Percentiles rank a stretch among this genome's conserved stretches.
These are phyloP conservation scores for Plecotus auritus DNA, from an alignment of 2,113 vertebrate species.

Conservation along the genomic window DNA sequence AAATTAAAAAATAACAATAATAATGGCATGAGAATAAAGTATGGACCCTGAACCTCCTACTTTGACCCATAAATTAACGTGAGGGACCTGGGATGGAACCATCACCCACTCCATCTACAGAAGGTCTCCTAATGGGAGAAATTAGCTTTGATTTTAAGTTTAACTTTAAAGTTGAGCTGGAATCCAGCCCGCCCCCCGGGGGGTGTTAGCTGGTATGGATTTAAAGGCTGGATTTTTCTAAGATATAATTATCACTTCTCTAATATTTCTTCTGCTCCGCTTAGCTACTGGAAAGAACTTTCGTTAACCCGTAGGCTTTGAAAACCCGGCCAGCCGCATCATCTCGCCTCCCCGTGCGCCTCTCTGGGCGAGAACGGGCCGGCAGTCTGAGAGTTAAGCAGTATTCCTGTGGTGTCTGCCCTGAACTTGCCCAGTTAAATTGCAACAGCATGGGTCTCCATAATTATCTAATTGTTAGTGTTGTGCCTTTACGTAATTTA, in stretches of 20 bases:
- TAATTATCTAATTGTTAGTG: constrained; percentile 87
- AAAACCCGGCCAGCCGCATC: constrained; percentile 42
- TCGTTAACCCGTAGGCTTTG: constrained; percentile 72
- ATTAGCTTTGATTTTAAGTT: constrained; percentile 23
- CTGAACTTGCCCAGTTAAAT: constrained; percentile 83
- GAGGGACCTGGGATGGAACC: background rate
- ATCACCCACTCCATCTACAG: background rate
- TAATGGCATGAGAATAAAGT: background rate
- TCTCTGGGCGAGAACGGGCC: constrained; percentile 64
- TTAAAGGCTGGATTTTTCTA: constrained; percentile 63
- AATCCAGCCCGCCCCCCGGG: background rate
- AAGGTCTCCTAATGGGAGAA: constrained; percentile 19
- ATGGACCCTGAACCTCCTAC: background rate
- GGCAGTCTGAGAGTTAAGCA: constrained; percentile 80
- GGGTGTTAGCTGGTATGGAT: constrained; percentile 49
- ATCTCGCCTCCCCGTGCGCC: constrained; percentile 24
- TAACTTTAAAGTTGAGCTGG: background rate
- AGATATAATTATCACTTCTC: constrained; percentile 73
- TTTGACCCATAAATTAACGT: background rate
- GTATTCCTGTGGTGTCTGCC: constrained; percentile 79
- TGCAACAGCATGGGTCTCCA: constrained; percentile 83
- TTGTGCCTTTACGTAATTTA: constrained; percentile 85
- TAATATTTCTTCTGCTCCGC: constrained; percentile 71
- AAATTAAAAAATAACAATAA: no score
- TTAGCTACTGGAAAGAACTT: constrained; percentile 65